Percentiles rank a stretch among this genome's conserved stretches.
Conservation (phyloP, 2,797 vertebrate genomes). For the Oryzias dopingdopingensis region DNA sequence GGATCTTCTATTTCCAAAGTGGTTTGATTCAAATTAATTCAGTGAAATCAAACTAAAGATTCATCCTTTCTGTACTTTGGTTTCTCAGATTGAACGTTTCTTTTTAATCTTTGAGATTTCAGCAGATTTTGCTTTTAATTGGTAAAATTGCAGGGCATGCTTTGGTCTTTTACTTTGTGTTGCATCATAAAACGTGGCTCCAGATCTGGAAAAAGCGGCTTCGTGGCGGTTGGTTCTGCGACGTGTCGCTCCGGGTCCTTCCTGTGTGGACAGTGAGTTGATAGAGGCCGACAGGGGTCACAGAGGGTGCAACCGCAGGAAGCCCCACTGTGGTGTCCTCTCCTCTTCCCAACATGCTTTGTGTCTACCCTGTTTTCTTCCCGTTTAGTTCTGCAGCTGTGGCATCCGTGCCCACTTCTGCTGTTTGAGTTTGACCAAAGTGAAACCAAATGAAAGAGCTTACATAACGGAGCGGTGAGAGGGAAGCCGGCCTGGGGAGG, state of each 20-base stretch:
- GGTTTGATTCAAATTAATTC: too few relatives aligned
- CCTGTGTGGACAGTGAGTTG: conserved; percentile 11
- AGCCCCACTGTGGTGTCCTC: background rate
- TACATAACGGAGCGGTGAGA: conserved; percentile 5
- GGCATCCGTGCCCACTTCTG: background rate
- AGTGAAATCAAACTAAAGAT: too few relatives aligned
- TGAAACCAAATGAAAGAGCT: conserved; percentile 2
- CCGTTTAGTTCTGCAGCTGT: too few relatives aligned
- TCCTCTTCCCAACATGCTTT: background rate
- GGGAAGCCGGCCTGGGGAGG: background rate
- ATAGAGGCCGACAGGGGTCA: conserved; percentile 28
- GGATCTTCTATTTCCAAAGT: too few relatives aligned
- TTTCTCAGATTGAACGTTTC: too few relatives aligned
- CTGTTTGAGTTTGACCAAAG: background rate
- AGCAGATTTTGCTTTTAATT: too few relatives aligned
- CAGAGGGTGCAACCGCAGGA: conserved; percentile 1
- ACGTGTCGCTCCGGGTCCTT: background rate
- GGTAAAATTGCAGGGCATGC: too few relatives aligned
- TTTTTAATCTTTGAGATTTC: too few relatives aligned
- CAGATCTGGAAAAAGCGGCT: background rate
- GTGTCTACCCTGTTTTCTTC: accelerated
- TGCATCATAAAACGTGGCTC: too few relatives aligned
- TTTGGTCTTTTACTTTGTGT: too few relatives aligned
- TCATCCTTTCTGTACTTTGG: too few relatives aligned
- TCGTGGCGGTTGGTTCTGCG: background rate